Percentiles rank a stretch among this genome's conserved stretches.
Evolutionary conservation across 2,888 invertebrate species (phyloP).

Genomic region (Alitta virens): DNA sequence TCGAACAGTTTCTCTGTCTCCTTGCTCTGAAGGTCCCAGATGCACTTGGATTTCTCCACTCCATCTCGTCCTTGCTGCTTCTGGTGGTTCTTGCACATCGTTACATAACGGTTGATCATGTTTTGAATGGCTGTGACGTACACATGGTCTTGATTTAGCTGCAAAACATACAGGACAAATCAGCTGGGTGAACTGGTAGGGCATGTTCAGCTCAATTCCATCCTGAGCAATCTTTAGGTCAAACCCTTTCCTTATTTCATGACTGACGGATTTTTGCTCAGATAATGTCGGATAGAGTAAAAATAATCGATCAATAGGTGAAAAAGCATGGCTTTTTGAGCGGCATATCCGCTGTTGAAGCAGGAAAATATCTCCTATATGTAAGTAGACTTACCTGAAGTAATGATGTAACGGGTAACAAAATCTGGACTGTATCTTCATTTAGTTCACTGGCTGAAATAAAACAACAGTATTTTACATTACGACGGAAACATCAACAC

Average conservation of each 20-base stretch:
- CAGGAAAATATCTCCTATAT: neutral
- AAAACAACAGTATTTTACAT: too few species aligned
- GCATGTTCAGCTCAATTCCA: too few species aligned
- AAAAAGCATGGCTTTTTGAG: too few species aligned
- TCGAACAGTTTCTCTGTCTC: conserved; percentile 32
- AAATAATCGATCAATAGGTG: too few species aligned
- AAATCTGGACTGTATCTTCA: conserved; percentile 34
- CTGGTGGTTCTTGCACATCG: neutral
- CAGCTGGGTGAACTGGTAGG: too few species aligned
- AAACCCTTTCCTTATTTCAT: too few species aligned
- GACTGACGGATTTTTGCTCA: too few species aligned
- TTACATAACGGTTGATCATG: conserved; percentile 36
- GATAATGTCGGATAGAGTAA: too few species aligned
- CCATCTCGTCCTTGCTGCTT: conserved; percentile 15
- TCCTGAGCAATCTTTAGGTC: too few species aligned
- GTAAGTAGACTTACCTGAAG: conserved; percentile 31
- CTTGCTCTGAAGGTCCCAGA: conserved; percentile 37
- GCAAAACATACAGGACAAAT: too few species aligned
- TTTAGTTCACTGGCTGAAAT: conserved; percentile 38
- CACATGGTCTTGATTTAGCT: conserved; percentile 39
- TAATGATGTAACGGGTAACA: conserved; percentile 36
- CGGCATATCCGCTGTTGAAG: too few species aligned
- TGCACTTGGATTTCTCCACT: conserved; percentile 32
- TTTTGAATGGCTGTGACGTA: conserved; percentile 40
- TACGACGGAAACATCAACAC: too few species aligned